These are phyloP conservation scores for Pentamera pediparva DNA, from an alignment of 53 echinoderm and acorn worm genomes.

Conservation along the genomic window DNA sequence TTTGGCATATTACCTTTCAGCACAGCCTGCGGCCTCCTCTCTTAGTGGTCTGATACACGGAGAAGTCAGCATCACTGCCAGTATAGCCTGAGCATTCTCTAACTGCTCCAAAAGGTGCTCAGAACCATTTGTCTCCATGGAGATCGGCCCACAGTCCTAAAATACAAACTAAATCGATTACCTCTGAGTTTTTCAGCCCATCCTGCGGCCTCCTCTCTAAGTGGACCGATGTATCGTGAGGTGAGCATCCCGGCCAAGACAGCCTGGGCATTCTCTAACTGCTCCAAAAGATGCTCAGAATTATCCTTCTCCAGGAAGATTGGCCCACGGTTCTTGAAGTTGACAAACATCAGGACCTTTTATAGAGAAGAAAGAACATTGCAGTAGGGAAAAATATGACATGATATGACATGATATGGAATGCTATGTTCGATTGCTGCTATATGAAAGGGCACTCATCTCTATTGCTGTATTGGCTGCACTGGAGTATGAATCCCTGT, in stretches of 20 bases:
- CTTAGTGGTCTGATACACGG: conserved; percentile 80
- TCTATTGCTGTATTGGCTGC: no score
- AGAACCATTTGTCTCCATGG: no score
- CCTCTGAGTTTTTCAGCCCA: conserved; percentile 99
- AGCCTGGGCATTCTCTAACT: conserved; percentile 86
- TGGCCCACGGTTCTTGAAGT: conserved; percentile 93
- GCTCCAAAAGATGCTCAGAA: conserved; percentile 92
- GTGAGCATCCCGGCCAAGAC: conserved; percentile 93
- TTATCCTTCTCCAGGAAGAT: conserved; percentile 96
- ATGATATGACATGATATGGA: neutral
- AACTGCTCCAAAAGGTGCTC: conserved; percentile 90
- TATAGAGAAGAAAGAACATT: neutral
- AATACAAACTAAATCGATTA: conserved; percentile 21
- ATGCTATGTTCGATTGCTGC: no score
- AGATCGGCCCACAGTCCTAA: no score
- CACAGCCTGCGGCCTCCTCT: conserved; percentile 98
- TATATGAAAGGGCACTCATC: no score
- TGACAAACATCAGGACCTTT: conserved; percentile 77
- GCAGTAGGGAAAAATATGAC: neutral
- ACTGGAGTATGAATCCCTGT: no score
- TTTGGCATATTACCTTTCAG: conserved; percentile 86
- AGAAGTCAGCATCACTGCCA: conserved; percentile 95
- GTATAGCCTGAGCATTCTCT: conserved; percentile 94
- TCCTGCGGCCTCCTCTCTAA: conserved; percentile 94
- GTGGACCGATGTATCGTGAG: conserved; percentile 80